Evolutionary conservation across 2,113 vertebrate genomes (phyloP), one percentile per base, ranked within the genome.

Genomic region (Microcebus griseorufus): DNA sequence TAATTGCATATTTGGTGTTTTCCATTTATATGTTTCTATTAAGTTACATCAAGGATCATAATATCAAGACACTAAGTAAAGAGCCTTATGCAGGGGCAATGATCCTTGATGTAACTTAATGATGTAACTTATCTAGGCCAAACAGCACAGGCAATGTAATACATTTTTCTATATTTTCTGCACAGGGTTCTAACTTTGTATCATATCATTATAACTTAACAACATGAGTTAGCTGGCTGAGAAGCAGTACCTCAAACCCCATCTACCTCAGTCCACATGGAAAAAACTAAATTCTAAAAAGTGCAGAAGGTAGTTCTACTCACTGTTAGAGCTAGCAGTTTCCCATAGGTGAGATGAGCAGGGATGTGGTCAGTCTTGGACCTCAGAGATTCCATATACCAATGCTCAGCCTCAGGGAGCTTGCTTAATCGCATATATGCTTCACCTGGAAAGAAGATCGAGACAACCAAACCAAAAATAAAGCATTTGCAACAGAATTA

Each of bases 281-380:
- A 89, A 1, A 42, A 9, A 7, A 23, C 42, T 17, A 62, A 8
- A 23, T 75, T 45, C 13, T 34, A 6, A 42, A 94, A 25, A 78
- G 16, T 18, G 22, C 34, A 79, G 65, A 29, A 84, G 27, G 34
- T 29, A 27, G 73, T 53, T 81, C 7, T 45, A 98, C 99, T 99
- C 98, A 99, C 99, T 92, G 99, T 99, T 65, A 99, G 97, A 12
- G 99, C 99, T 86, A 99, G 98, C 4, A 99, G 99, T 81, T 99
- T 99, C 72, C 99, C 99, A 0, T 99, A 99, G 53, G 99, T 99
- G 90, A 99, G 99, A 96, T 99, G 99, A 42, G 99, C 99, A 72
- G 99, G 99, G 22, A 99, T 99, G 98, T 99, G 99, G 98, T 99
- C 99, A 0, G 99, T 99, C 98, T 99, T 99, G 98, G 99, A 99